Evolutionary conservation across 2,888 invertebrate genomes (phyloP).

Genomic region (Phaedon cochleariae): DNA sequence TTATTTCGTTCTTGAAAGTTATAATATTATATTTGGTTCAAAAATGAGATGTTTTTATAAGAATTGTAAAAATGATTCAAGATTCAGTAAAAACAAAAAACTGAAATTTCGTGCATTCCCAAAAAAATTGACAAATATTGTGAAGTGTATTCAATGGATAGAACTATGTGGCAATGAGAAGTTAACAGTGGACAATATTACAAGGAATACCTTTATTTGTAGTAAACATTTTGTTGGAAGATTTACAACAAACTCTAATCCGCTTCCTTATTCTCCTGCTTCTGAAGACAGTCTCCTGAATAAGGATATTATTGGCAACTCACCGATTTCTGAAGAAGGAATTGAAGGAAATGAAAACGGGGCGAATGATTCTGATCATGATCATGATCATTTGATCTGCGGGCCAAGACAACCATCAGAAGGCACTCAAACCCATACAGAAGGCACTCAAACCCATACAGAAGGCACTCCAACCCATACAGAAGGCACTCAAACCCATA

Average conservation of each 20-base stretch:
- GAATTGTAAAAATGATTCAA: background rate
- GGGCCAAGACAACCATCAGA: background rate
- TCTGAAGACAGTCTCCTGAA: background rate
- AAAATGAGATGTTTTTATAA: background rate
- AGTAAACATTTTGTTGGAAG: too few relatives aligned
- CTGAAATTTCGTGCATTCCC: background rate
- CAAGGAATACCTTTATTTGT: slow-evolving; percentile 1
- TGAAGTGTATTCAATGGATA: background rate
- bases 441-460: too few relatives aligned
- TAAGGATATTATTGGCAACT: background rate
- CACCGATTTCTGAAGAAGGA: background rate
- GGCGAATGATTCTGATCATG: background rate
- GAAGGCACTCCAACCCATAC: too few relatives aligned
- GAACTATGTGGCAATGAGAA: background rate
- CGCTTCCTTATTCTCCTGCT: background rate
- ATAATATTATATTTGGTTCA: too few relatives aligned
- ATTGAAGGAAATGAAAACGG: slow-evolving; percentile 1
- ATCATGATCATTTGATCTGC: background rate
- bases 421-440: too few relatives aligned
- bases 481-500: slow-evolving; percentile 9
- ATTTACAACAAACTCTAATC: background rate
- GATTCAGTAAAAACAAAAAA: background rate
- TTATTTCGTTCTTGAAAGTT: too few relatives aligned
- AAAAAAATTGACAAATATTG: background rate
- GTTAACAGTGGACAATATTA: background rate